A percentile compares a stretch with the other conserved stretches of the same genome.
phyloP scores from a whole-genome alignment of 2,113 vertebrate species.

The Aptenodytes forsteri region DNA sequence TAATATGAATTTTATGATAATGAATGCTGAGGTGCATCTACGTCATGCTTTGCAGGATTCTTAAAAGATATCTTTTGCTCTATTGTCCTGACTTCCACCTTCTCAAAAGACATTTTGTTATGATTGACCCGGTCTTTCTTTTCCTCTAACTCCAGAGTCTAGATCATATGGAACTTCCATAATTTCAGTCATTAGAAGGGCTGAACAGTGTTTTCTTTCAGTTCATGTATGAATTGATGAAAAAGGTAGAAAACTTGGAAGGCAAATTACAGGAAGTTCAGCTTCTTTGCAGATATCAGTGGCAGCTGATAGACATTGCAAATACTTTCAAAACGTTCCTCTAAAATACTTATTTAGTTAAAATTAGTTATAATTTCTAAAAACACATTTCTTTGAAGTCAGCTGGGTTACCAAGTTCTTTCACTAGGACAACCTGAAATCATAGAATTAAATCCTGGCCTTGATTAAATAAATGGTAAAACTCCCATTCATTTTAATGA shows the following conservation, averaged over 20 bases:
- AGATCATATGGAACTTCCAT: neutral
- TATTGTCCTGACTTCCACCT: neutral
- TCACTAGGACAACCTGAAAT: neutral
- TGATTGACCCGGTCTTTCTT: neutral
- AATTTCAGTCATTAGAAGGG: neutral
- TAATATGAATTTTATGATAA: neutral
- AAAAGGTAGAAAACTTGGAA: neutral
- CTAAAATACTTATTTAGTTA: neutral
- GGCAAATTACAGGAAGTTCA: neutral
- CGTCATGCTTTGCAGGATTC: neutral
- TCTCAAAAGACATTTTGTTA: neutral
- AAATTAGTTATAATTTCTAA: neutral
- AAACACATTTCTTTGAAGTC: neutral
- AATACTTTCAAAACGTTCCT: neutral
- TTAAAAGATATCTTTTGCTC: neutral
- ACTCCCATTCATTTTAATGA: neutral
- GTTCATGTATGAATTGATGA: neutral
- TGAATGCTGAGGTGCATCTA: neutral
- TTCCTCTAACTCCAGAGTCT: neutral
- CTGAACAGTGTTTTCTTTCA: neutral
- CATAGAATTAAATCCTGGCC: neutral
- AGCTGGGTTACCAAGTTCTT: neutral
- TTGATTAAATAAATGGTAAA: neutral
- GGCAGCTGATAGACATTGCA: neutral
- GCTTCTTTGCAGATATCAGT: neutral